Conservation (phyloP, 2,113 vertebrate genomes). For the Corydoras maculifer region DNA sequence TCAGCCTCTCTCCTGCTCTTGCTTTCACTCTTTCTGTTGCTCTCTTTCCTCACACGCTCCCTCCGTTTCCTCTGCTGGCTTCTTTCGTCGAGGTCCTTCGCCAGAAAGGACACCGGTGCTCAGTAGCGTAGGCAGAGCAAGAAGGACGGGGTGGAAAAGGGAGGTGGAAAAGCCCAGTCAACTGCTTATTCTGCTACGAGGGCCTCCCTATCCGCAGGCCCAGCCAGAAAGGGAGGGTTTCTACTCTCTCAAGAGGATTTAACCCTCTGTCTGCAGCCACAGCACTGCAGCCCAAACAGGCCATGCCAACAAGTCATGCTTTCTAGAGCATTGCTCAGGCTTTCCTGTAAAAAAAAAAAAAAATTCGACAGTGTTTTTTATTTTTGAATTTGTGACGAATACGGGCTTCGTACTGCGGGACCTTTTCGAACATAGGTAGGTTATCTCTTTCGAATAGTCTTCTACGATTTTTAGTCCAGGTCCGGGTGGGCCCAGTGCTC, state of each 20-base stretch:
- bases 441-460: background rate
- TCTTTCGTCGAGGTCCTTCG: constrained; percentile 52
- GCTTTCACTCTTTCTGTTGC: constrained; percentile 46
- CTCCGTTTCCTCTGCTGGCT: too few species aligned
- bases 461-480: constrained; percentile 7
- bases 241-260: constrained; percentile 70
- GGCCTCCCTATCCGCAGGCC: constrained; percentile 79
- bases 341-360: background rate
- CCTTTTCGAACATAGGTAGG: constrained; percentile 12
- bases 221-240: constrained; percentile 72
- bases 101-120: constrained; percentile 53
- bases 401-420: background rate
- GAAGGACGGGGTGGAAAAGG: constrained; percentile 7
- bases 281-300: constrained; percentile 59
- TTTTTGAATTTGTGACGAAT: background rate
- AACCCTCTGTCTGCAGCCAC: constrained; percentile 65
- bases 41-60: constrained; percentile 47
- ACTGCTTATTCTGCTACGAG: constrained; percentile 74
- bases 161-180: constrained; percentile 47
- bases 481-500: background rate
- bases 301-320: constrained; percentile 60
- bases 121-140: constrained; percentile 13
- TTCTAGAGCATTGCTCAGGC: constrained; percentile 15
- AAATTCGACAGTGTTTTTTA: too few species aligned
- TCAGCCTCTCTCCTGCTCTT: constrained; percentile 56